These are phyloP conservation scores for Garrulus glandarius DNA, from an alignment of 2,797 vertebrate species.

Conservation along the genomic window DNA sequence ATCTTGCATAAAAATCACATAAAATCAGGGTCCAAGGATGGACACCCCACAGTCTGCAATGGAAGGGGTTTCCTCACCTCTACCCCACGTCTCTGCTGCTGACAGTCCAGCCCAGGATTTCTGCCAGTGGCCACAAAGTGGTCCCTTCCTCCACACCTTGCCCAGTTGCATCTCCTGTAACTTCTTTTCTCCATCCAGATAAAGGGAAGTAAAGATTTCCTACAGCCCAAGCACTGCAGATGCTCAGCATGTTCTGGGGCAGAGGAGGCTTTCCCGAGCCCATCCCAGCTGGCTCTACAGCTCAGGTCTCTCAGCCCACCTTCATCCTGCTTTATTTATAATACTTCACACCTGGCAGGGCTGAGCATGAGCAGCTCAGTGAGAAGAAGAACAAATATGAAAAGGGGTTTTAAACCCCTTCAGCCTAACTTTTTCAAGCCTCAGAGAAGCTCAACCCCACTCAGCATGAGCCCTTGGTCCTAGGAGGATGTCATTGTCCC, in stretches of 20 bases:
- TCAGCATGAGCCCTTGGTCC: neutral
- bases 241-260: neutral
- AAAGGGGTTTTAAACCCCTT: neutral
- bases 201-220: neutral
- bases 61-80: neutral
- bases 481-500: neutral
- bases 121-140: neutral
- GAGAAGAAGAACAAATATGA: neutral
- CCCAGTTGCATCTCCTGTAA: neutral
- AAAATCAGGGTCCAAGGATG: neutral
- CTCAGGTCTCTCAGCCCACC: neutral
- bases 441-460: neutral
- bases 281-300: neutral
- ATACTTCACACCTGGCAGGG: fast-evolving
- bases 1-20: neutral
- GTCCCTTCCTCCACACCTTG: neutral
- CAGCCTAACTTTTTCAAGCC: neutral
- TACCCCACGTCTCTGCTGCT: fast-evolving
- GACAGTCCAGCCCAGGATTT: neutral
- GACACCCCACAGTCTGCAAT: neutral
- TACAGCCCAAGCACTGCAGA: neutral
- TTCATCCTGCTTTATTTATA: neutral
- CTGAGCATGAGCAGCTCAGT: neutral
- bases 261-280: neutral
- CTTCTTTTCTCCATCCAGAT: neutral